Evolutionary conservation across 2,797 vertebrate genomes (phyloP), one percentile per base, ranked within the genome.

Genomic region (Mus caroli): DNA sequence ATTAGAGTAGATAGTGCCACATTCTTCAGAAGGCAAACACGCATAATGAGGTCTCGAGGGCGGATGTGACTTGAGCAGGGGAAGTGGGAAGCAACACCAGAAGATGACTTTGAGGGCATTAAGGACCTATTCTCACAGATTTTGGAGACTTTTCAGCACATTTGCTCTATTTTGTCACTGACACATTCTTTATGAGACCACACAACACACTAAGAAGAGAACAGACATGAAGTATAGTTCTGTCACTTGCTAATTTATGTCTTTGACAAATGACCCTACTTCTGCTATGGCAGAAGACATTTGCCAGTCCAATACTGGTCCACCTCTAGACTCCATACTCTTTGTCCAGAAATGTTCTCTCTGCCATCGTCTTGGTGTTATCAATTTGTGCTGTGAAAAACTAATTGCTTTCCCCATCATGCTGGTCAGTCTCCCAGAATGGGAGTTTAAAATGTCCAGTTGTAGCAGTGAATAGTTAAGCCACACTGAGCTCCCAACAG

Each of bases 231-330:
- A 73, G 52, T 5, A n/a, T 43, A 85, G 6, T 50, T 96, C 80
- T 80, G 13, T 60, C 71, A 80, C 34, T 67, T 60, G 40, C 46
- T 84, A 76, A 20, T 91, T 52, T 88, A 19, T 75, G 22, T 92
- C 77, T 94, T 86, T 97, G 20, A 88, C 28, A 92, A 92, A 69
- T 85, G 37, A 73, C 60, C 83, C 83, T 73, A 67, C 3, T 3
- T 3, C 11, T 82, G 89, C 31, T 62, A 13, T 69, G n/a, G 56
- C 20, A 89, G n/a, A 26, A 34, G 2, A 94, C 11, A 34, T 93
- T 54, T 77, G 26, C n/a, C 17, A 40, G 6, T 76, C 37, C 20
- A 46, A n/a, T 58, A 6, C 67, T n/a, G 78, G 52, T 5, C 58
- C 31, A 86, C 52, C 67, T 92, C 15, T 40, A 90, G 50, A 80